phyloP scores from a whole-genome alignment of 1,140 invertebrate genomes.

The Oncopeltus fasciatus region DNA sequence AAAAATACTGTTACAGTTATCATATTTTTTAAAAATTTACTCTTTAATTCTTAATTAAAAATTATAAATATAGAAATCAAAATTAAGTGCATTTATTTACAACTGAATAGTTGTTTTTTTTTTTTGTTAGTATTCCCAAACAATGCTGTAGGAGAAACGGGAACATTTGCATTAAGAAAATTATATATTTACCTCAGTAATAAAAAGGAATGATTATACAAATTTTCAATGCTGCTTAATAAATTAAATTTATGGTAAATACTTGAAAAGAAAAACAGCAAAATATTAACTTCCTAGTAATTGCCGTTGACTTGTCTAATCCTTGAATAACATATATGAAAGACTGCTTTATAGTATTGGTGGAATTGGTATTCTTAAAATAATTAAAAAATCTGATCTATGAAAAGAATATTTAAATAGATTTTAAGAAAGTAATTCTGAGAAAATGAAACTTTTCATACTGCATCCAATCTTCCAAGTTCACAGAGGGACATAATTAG shows the following conservation, averaged over 20 bases:
- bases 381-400: too few species aligned
- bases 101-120: not conserved
- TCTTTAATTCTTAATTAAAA: not conserved
- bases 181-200: not conserved
- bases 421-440: too few species aligned
- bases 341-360: too few species aligned
- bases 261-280: too few species aligned
- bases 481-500: too few species aligned
- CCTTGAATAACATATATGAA: too few species aligned
- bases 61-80: not conserved
- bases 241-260: not conserved
- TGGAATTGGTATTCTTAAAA: too few species aligned
- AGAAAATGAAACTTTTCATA: too few species aligned
- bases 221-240: not conserved
- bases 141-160: not conserved
- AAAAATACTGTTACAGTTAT: not conserved
- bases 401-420: too few species aligned
- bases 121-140: not conserved
- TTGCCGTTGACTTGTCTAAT: too few species aligned
- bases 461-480: too few species aligned
- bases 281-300: too few species aligned
- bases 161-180: not conserved
- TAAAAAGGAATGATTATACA: not conserved
- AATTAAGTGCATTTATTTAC: not conserved
- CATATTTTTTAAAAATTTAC: not conserved